Evolutionary conservation across 2,113 vertebrate species (phyloP).

Genomic region (Psammodynastes pulverulentus): DNA sequence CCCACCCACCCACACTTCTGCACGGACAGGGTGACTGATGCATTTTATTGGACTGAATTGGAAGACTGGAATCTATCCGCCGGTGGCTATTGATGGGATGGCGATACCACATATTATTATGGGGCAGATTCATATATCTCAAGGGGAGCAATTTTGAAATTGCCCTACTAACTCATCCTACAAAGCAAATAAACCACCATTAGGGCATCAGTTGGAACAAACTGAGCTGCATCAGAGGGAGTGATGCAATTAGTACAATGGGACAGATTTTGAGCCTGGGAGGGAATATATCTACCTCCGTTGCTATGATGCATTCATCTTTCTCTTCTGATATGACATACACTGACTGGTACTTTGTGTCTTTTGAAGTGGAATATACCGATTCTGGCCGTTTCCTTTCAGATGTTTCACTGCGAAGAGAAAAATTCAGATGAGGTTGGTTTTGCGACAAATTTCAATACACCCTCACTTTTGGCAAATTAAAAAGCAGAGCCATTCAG

Average conservation of each 20-base stretch:
- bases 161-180: not conserved
- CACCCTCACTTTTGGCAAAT: not conserved
- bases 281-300: slow-evolving; percentile 83
- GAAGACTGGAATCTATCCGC: not conserved
- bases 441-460: not conserved
- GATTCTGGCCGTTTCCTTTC: slow-evolving; percentile 83
- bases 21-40: not conserved
- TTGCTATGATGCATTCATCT: slow-evolving; percentile 97
- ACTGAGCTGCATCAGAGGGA: not conserved
- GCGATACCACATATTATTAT: not conserved
- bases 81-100: not conserved
- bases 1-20: not conserved
- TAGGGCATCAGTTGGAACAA: not conserved
- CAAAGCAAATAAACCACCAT: not conserved
- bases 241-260: rapidly evolving
- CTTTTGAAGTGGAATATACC: slow-evolving; percentile 76
- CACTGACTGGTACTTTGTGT: slow-evolving; percentile 98
- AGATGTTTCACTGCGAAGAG: slow-evolving; percentile 74
- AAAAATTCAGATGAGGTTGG: slow-evolving; percentile 40
- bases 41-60: not conserved
- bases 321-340: slow-evolving; percentile 96
- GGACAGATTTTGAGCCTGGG: not conserved
- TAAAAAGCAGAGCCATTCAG: too few relatives aligned
- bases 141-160: not conserved
- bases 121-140: not conserved